phyloP scores from a whole-genome alignment of 2,888 invertebrate genomes.

The Archips crataeganus region DNA sequence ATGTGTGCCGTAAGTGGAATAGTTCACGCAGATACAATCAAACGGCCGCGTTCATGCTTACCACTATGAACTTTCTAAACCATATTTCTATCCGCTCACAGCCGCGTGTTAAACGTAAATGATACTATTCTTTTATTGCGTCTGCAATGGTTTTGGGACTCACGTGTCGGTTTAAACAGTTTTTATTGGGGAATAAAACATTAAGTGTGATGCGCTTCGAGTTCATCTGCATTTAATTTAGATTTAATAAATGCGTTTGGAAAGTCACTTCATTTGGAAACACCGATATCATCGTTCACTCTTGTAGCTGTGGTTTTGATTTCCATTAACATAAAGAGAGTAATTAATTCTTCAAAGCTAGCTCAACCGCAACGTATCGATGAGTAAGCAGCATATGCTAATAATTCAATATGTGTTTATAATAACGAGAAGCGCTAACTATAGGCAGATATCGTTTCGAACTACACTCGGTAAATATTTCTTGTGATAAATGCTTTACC shows the following conservation, averaged over 20 bases:
- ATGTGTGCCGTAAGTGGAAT: constrained; percentile 71
- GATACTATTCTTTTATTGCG: constrained; percentile 39
- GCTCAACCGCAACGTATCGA: constrained; percentile 17
- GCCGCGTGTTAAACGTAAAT: constrained; percentile 34
- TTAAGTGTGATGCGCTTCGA: constrained; percentile 16
- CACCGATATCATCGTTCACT: not conserved
- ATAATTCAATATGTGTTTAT: constrained; percentile 32
- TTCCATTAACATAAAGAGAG: constrained; percentile 15
- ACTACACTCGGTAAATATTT: constrained; percentile 72
- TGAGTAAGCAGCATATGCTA: constrained; percentile 19
- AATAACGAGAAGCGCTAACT: constrained; percentile 30
- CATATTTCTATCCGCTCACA: constrained; percentile 55
- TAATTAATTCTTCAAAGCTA: constrained; percentile 22
- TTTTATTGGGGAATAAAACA: constrained; percentile 32
- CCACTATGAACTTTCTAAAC: constrained; percentile 75
- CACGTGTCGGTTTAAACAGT: constrained; percentile 17
- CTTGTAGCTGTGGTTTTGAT: constrained; percentile 29
- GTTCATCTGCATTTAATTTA: constrained; percentile 27
- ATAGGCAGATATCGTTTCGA: constrained; percentile 55
- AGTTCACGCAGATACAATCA: constrained; percentile 73
- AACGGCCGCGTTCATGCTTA: constrained; percentile 62
- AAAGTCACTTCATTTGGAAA: constrained; percentile 19
- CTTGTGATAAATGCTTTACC: constrained; percentile 82
- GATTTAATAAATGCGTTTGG: constrained; percentile 23
- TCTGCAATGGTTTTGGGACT: constrained; percentile 21